These are phyloP conservation scores for Anthophora plumipes DNA, from an alignment of 2,888 invertebrate species.

Conservation along the genomic window DNA sequence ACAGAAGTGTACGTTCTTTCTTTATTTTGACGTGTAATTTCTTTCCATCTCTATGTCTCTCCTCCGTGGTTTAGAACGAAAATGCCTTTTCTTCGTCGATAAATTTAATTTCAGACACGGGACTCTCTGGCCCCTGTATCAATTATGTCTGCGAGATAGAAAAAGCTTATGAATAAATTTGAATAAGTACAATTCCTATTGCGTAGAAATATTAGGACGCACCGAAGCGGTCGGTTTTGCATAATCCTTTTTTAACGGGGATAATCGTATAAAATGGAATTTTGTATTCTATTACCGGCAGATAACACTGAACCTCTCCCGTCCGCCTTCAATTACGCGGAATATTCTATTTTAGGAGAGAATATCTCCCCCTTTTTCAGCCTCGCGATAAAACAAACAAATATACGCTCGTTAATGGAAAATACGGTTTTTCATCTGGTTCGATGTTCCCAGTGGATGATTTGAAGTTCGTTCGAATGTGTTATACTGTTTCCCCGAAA, in stretches of 20 bases:
- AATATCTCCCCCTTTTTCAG: not conserved
- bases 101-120: conserved; percentile 30
- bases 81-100: conserved; percentile 14
- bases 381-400: not conserved
- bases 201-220: conserved; percentile 57
- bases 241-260: conserved; percentile 63
- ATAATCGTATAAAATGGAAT: conserved; percentile 45
- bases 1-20: not conserved
- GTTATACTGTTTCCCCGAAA: not conserved
- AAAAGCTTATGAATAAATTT: conserved; percentile 65
- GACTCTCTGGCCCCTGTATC: conserved; percentile 27
- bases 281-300: conserved; percentile 34
- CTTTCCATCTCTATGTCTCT: not conserved
- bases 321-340: not conserved
- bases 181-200: conserved; percentile 53
- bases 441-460: not conserved
- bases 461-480: not conserved
- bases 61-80: not conserved
- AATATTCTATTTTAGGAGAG: not conserved
- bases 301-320: conserved; percentile 22
- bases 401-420: conserved; percentile 4
- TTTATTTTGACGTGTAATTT: conserved; percentile 39
- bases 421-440: not conserved
- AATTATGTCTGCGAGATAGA: conserved; percentile 48
- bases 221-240: conserved; percentile 35